Conservation (phyloP, 2,888 invertebrate species). For the Eupithecia subfuscata region DNA sequence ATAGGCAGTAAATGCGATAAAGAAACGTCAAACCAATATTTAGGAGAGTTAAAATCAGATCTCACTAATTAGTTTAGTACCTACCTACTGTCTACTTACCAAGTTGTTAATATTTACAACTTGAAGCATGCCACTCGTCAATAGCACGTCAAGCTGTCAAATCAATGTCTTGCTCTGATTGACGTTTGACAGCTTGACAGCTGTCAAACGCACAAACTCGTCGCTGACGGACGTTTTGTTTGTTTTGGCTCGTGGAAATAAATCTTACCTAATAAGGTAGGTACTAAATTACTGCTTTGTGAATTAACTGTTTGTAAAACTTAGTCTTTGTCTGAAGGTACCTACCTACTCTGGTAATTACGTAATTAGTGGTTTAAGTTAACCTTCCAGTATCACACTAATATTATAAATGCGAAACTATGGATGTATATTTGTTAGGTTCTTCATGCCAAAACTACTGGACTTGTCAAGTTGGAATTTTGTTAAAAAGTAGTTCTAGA, state of each 20-base stretch:
- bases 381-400: too few relatives aligned
- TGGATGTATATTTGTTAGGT: too few relatives aligned
- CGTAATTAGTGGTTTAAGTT: too few relatives aligned
- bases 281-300: neutral
- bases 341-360: too few relatives aligned
- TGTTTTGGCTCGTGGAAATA: neutral
- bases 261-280: neutral
- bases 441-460: too few relatives aligned
- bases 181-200: conserved; percentile 22
- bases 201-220: conserved; percentile 25
- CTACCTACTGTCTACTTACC: neutral
- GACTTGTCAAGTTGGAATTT: neutral
- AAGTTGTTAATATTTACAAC: neutral
- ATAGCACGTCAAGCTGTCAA: conserved; percentile 12
- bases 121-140: neutral
- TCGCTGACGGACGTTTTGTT: conserved; percentile 4
- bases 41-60: neutral
- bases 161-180: conserved; percentile 17
- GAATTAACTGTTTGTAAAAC: neutral
- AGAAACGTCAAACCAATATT: neutral
- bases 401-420: too few relatives aligned
- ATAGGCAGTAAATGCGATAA: neutral
- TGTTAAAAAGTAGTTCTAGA: too few relatives aligned
- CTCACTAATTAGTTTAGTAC: neutral
- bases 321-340: neutral